phyloP scores from a whole-genome alignment of 1,140 invertebrate species.

The Oedothorax gibbosus region DNA sequence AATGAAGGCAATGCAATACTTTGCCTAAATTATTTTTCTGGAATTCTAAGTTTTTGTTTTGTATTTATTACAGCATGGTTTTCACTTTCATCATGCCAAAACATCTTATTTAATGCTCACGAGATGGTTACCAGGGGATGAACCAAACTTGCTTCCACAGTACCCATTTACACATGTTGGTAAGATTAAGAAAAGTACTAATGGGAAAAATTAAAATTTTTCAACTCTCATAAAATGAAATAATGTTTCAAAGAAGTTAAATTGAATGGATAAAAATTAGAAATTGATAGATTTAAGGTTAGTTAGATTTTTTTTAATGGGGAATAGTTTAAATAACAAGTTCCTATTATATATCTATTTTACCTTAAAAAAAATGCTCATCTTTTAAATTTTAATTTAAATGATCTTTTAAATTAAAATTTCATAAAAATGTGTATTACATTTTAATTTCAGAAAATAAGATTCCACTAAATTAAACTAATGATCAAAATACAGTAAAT shows the following conservation, averaged over 20 bases:
- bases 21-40: no score
- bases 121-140: constrained; percentile 79
- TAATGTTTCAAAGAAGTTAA: neutral
- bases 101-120: constrained; percentile 82
- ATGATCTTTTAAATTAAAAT: no score
- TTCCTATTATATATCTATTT: neutral
- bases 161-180: constrained; percentile 87
- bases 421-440: no score
- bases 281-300: neutral
- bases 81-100: constrained; percentile 88
- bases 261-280: neutral
- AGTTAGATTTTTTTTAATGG: neutral
- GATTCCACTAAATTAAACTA: no score
- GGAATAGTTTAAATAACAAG: neutral
- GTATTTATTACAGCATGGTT: constrained; percentile 75
- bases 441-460: no score
- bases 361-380: no score
- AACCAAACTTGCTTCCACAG: constrained; percentile 79
- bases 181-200: constrained; percentile 57
- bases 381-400: no score
- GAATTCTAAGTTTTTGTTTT: neutral
- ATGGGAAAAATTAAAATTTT: constrained; percentile 29
- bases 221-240: neutral
- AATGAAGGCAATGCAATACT: no score
- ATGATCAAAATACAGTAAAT: no score